phyloP scores from a whole-genome alignment of 2,113 vertebrate genomes.

The Brachionichthys hirsutus region DNA sequence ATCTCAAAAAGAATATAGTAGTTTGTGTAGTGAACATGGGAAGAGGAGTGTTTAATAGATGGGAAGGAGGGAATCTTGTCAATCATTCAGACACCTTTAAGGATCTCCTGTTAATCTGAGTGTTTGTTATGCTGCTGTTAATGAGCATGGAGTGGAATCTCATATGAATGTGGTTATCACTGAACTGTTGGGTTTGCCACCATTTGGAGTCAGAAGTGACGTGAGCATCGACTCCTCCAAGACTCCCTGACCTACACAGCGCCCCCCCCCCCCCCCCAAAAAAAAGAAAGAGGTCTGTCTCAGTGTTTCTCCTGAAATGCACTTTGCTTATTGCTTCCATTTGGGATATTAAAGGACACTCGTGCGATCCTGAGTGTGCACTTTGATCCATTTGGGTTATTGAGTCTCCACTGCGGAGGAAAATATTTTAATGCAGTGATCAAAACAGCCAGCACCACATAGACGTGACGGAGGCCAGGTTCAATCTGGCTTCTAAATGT shows the following conservation, averaged over 20 bases:
- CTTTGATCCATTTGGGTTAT: conserved; percentile 61
- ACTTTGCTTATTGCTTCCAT: conserved; percentile 68
- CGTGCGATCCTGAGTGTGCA: conserved; percentile 10
- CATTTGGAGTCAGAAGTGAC: background rate
- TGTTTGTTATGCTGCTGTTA: background rate
- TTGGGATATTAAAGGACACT: conserved; percentile 22
- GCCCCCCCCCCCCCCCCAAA: too few relatives aligned
- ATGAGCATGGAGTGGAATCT: background rate
- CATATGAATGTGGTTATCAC: conserved; percentile 6
- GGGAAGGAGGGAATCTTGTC: too few relatives aligned
- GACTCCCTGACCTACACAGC: background rate
- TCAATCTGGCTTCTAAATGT: conserved; percentile 10
- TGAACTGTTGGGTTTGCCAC: conserved; percentile 3
- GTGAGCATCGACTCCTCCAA: background rate
- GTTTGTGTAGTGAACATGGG: too few relatives aligned
- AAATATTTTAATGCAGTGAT: conserved; percentile 41
- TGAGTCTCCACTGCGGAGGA: conserved; percentile 37
- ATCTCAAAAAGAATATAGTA: too few relatives aligned
- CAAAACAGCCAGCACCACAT: background rate
- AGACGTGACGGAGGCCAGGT: background rate
- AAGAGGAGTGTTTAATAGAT: too few relatives aligned
- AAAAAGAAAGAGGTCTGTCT: background rate
- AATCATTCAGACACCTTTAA: background rate
- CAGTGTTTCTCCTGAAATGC: conserved; percentile 43
- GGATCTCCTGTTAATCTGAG: background rate